Evolutionary conservation across 1,140 invertebrate genomes (phyloP), one percentile per base, ranked within the genome.

Genomic region (Trachymyrmex cornetzi): DNA sequence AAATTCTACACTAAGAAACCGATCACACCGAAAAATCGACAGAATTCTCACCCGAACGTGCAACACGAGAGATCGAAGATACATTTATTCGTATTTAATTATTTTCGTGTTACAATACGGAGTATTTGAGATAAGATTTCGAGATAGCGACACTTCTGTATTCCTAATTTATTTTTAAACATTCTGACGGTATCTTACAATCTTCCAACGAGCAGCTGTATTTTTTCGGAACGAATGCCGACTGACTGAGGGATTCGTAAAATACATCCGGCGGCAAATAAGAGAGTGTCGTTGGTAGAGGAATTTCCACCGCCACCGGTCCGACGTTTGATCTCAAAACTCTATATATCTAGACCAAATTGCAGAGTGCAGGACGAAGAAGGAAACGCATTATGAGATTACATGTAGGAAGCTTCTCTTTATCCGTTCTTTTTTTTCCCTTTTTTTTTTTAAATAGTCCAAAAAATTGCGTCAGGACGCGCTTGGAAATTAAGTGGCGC

Each of bases 401-500:
- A 57, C 53, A 44, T 24, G 34, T 34, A 71, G 61, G 44, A 66
- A 48, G 24, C 34, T 74, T 50, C n/a, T 27, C 55, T 84, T 59
- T 63, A 74, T 61, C 38, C 38, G 11, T 53, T 24, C 5, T 1
- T 22, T 22, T 72, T 22, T 44, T 7, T 59, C 2, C 14, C 16
- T 24, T 22, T 44, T 27, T 67, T 72, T 44, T 71, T 50, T 30
- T 50, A 55, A 66, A 61, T 59, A 69, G 55, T 55, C 53, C 38
- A 48, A 57, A 27, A 55, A 30, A 86, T 86, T 80, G 71, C 34
- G 38, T 44, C 57, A 77, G 84, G 30, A 71, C 22, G 53, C 85
- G 48, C 38, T 72, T 22, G 57, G 59, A 77, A 77, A 89, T 89
- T 84, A 87, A 87, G 74, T 87, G 88, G 80, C 88, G 88, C 79